phyloP scores from a whole-genome alignment of 1,140 invertebrate genomes.

The Lethrus apterus region DNA sequence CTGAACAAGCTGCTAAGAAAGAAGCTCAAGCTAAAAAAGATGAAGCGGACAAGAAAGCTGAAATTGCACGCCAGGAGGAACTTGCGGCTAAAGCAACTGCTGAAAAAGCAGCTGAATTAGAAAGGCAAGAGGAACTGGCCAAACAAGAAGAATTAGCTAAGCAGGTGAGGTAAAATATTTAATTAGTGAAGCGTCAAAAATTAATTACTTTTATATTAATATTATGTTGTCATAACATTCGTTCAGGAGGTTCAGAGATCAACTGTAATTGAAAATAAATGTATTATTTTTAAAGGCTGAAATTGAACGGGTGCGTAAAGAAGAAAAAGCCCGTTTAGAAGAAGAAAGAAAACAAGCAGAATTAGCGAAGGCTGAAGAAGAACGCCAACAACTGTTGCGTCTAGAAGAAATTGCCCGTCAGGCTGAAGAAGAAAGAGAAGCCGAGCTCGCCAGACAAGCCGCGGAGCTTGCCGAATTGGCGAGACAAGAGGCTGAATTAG shows the following conservation, averaged over 20 bases:
- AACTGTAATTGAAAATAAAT: background rate
- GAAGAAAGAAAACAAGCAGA: constrained; percentile 47
- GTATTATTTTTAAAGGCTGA: constrained; percentile 39
- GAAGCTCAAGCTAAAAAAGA: constrained; percentile 35
- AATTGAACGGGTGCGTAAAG: constrained; percentile 34
- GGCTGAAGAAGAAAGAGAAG: constrained; percentile 49
- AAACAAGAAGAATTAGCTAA: constrained; percentile 35
- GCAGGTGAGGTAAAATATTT: no score
- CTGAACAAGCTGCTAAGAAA: constrained; percentile 33
- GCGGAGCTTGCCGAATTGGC: constrained; percentile 46
- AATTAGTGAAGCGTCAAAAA: no score
- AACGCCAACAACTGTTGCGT: constrained; percentile 36
- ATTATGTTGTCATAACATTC: no score
- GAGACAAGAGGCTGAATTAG: constrained; percentile 50
- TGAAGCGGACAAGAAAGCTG: constrained; percentile 35
- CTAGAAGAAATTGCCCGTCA: constrained; percentile 47
- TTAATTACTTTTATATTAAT: no score
- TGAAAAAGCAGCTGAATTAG: constrained; percentile 41
- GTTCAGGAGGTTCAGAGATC: background rate
- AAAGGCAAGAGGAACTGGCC: constrained; percentile 38
- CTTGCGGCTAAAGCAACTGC: constrained; percentile 41
- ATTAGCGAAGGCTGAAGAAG: constrained; percentile 47
- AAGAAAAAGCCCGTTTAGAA: constrained; percentile 43
- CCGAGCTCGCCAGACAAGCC: constrained; percentile 43
- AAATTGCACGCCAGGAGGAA: constrained; percentile 39